phyloP scores from a whole-genome alignment of 2,113 vertebrate genomes.

The Acanthochromis polyacanthus region DNA sequence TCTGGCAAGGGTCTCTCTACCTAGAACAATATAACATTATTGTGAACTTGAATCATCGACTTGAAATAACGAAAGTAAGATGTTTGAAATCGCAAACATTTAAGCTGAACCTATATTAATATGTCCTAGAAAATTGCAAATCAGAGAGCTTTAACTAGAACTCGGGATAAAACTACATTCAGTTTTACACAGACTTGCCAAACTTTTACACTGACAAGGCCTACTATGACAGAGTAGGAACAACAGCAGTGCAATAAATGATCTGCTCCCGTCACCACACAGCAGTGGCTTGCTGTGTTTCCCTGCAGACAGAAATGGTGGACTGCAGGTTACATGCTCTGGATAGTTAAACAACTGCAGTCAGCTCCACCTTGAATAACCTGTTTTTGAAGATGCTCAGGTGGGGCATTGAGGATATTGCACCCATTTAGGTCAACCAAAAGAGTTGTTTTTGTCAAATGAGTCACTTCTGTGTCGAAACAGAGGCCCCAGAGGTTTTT shows the following conservation, averaged over 20 bases:
- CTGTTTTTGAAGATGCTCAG: conserved; percentile 1
- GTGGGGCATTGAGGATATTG: background rate
- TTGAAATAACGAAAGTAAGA: too few species aligned
- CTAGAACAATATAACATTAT: background rate
- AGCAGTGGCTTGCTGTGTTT: background rate
- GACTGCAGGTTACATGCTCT: background rate
- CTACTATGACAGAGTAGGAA: too few species aligned
- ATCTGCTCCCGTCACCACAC: background rate
- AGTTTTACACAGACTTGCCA: background rate
- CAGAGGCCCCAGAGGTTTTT: background rate
- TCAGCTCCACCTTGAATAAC: background rate
- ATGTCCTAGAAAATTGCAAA: background rate
- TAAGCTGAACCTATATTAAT: too few species aligned
- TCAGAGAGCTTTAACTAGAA: background rate
- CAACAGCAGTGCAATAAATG: background rate
- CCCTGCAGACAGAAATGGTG: conserved; percentile 5
- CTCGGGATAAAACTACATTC: background rate
- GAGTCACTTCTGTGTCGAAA: background rate
- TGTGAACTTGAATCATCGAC: too few species aligned
- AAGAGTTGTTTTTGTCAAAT: background rate
- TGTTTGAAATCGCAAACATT: background rate
- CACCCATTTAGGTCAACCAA: background rate
- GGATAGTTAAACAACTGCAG: background rate
- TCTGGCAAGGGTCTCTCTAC: background rate
- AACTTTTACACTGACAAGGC: background rate